Percentiles rank a stretch among this genome's conserved stretches.
phyloP scores from a whole-genome alignment of 2,113 vertebrate genomes.

The Azemiops feae region DNA sequence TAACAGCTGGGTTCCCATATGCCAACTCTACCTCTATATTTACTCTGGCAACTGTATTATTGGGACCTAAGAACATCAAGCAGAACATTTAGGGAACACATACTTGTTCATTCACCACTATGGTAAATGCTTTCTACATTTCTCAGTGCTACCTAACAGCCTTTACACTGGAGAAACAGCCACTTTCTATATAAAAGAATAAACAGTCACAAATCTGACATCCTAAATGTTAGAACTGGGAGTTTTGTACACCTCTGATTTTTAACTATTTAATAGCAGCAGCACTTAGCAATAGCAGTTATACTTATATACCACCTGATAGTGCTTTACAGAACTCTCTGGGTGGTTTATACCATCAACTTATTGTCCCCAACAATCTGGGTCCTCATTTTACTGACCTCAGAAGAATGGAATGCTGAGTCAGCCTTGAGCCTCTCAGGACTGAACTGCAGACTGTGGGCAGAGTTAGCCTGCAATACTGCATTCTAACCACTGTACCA shows the following conservation, averaged over 20 bases:
- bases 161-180: not conserved
- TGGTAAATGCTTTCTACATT: not conserved
- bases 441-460: not conserved
- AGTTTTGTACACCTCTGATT: not conserved
- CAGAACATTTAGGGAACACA: not conserved
- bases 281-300: not conserved
- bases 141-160: not conserved
- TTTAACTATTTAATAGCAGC: not conserved
- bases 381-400: not conserved
- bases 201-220: not conserved
- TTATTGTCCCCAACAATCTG: not conserved
- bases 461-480: not conserved
- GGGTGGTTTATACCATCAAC: not conserved
- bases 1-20: constrained; percentile 21
- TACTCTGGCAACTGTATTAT: not conserved
- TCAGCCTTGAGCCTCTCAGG: not conserved
- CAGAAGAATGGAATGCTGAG: not conserved
- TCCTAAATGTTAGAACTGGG: not conserved
- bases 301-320: not conserved
- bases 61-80: not conserved
- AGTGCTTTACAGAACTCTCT: not conserved
- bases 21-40: not conserved
- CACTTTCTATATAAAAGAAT: not conserved
- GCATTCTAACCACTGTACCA: not conserved
- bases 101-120: not conserved